Conservation (phyloP, 2,797 vertebrate species). For the Sebastiscus albofasciatus region DNA sequence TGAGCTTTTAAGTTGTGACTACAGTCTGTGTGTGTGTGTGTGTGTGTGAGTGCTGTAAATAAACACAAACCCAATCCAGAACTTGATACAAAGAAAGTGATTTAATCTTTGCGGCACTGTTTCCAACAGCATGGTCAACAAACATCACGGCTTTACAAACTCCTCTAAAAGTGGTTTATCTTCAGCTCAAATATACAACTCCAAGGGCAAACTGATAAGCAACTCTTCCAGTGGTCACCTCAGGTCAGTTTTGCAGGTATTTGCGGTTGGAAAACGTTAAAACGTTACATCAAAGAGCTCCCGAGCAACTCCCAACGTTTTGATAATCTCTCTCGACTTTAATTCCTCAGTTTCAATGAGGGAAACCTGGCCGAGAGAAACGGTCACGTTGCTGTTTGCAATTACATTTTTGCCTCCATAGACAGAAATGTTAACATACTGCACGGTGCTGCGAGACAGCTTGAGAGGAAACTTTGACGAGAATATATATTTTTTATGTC, state of each 20-base stretch:
- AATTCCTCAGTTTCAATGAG: slow-evolving; percentile 38
- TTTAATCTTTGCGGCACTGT: slow-evolving; percentile 73
- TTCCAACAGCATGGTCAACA: slow-evolving; percentile 68
- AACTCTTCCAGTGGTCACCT: slow-evolving; percentile 39
- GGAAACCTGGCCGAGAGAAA: slow-evolving; percentile 52
- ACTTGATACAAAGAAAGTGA: slow-evolving; percentile 62
- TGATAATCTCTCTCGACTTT: slow-evolving; percentile 9
- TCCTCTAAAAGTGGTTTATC: slow-evolving; percentile 62
- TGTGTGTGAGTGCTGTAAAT: slow-evolving; percentile 17
- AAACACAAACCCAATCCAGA: slow-evolving; percentile 54
- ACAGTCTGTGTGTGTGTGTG: background rate
- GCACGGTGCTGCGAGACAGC: slow-evolving; percentile 27
- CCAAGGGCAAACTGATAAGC: slow-evolving; percentile 54
- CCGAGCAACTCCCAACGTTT: background rate
- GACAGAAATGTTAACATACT: slow-evolving; percentile 44
- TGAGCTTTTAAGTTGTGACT: slow-evolving; percentile 13
- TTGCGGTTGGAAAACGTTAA: slow-evolving; percentile 14
- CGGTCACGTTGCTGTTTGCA: slow-evolving; percentile 59
- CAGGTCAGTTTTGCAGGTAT: slow-evolving; percentile 39
- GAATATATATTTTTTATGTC: slow-evolving; percentile 5
- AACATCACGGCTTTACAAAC: slow-evolving; percentile 69
- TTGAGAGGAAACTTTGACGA: slow-evolving; percentile 49
- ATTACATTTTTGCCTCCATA: slow-evolving; percentile 61
- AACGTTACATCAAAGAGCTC: slow-evolving; percentile 16
- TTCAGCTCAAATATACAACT: slow-evolving; percentile 51